Conservation (phyloP, 2,797 vertebrate species). For the Liparis tanakae region DNA sequence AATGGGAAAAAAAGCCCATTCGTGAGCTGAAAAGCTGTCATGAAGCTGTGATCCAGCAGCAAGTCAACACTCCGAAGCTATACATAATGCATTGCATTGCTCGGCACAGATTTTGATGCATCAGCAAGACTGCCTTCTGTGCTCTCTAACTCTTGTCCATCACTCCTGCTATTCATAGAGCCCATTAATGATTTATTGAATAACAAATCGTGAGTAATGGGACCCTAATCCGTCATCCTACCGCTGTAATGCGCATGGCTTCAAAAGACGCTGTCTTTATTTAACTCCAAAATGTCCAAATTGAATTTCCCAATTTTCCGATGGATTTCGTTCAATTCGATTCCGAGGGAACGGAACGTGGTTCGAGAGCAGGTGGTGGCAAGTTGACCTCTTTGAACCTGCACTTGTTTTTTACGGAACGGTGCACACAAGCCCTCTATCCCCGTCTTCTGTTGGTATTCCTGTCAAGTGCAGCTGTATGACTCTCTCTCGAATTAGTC, state of each 20-base stretch:
- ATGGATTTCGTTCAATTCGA: slow-evolving; percentile 70
- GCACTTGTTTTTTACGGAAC: neutral
- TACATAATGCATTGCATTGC: slow-evolving; percentile 68
- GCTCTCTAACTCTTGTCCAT: slow-evolving; percentile 70
- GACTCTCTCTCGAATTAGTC: slow-evolving; percentile 22
- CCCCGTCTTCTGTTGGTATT: neutral
- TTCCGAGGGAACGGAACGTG: slow-evolving; percentile 41
- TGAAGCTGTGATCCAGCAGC: slow-evolving; percentile 49
- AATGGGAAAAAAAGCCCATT: slow-evolving; percentile 8
- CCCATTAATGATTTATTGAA: slow-evolving; percentile 87
- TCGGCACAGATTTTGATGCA: slow-evolving; percentile 62
- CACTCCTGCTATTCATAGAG: slow-evolving; percentile 81
- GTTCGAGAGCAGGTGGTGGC: slow-evolving; percentile 6
- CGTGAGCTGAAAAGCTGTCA: slow-evolving; percentile 36
- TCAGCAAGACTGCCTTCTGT: slow-evolving; percentile 64
- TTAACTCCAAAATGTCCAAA: slow-evolving; percentile 70
- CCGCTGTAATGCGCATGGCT: slow-evolving; percentile 54
- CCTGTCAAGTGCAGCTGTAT: neutral
- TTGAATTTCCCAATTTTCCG: slow-evolving; percentile 71
- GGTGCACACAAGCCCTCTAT: slow-evolving; percentile 10
- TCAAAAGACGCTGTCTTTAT: slow-evolving; percentile 65
- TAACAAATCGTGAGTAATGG: slow-evolving; percentile 84
- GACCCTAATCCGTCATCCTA: slow-evolving; percentile 77
- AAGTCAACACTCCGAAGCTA: slow-evolving; percentile 46
- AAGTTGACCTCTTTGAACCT: slow-evolving; percentile 37